Evolutionary conservation across 2,797 vertebrate species (phyloP).

Genomic region (Apodemus agrarius): DNA sequence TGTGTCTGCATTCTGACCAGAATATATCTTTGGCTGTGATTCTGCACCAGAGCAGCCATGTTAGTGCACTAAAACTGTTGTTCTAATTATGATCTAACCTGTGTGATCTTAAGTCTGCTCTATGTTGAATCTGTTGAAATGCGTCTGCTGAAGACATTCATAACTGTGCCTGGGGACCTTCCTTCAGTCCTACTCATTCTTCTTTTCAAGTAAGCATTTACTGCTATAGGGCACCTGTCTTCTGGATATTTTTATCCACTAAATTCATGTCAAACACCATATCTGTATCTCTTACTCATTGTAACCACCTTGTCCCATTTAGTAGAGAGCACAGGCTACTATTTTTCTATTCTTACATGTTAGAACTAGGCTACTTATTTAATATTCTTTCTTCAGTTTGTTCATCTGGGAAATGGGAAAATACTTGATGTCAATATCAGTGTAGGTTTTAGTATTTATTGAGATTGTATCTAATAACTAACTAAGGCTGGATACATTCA

Average conservation of each 20-base stretch:
- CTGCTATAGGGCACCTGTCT: neutral
- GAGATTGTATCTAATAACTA: neutral
- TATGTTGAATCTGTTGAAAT: neutral
- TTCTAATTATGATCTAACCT: neutral
- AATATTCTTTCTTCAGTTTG: neutral
- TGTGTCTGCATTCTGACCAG: neutral
- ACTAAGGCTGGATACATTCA: neutral
- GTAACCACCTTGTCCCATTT: neutral
- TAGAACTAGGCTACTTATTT: neutral
- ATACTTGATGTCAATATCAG: too few species aligned
- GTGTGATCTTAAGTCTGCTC: neutral
- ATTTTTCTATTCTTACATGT: neutral
- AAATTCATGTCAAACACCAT: neutral
- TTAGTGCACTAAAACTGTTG: neutral
- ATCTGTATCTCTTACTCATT: neutral
- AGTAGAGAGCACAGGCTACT: neutral
- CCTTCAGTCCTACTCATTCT: neutral
- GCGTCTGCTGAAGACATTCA: neutral
- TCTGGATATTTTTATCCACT: neutral
- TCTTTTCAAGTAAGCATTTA: neutral
- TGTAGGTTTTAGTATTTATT: neutral
- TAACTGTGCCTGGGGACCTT: neutral
- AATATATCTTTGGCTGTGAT: neutral
- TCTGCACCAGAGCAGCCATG: neutral
- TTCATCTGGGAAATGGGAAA: neutral